Evolutionary conservation across 2,888 invertebrate species (phyloP).

Genomic region (Rhodophaea formosa): DNA sequence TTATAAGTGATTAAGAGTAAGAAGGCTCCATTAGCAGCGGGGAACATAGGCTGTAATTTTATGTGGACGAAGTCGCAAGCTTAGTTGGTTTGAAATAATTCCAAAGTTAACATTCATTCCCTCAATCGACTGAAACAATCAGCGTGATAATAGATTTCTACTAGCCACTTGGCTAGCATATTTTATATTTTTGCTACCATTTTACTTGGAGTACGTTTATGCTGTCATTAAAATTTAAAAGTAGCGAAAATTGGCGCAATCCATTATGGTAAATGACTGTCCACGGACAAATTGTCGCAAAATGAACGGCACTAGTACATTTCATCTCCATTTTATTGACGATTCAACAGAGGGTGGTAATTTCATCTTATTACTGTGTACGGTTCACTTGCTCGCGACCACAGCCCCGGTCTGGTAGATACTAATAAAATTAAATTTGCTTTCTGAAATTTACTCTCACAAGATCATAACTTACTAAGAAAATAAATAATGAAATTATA

Average conservation of each 20-base stretch:
- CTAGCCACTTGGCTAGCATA: no score
- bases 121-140: no score
- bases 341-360: constrained; percentile 43
- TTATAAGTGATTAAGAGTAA: no score
- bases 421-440: constrained; percentile 21
- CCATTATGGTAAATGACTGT: constrained; percentile 52
- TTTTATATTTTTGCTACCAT: neutral
- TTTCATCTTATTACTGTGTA: constrained; percentile 45
- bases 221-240: constrained; percentile 45
- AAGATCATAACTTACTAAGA: neutral
- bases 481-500: neutral
- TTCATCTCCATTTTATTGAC: constrained; percentile 50
- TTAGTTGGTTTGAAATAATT: no score
- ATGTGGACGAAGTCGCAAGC: no score
- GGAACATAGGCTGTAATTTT: no score
- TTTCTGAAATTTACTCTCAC: neutral
- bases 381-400: constrained; percentile 33
- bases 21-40: no score
- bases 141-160: no score
- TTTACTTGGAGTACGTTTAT: constrained; percentile 21
- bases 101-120: no score
- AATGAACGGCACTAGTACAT: constrained; percentile 49
- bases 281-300: constrained; percentile 49
- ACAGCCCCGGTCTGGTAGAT: constrained; percentile 15
- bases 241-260: constrained; percentile 48